phyloP scores from a whole-genome alignment of 2,797 vertebrate species.

The Phrynocephalus forsythii region DNA sequence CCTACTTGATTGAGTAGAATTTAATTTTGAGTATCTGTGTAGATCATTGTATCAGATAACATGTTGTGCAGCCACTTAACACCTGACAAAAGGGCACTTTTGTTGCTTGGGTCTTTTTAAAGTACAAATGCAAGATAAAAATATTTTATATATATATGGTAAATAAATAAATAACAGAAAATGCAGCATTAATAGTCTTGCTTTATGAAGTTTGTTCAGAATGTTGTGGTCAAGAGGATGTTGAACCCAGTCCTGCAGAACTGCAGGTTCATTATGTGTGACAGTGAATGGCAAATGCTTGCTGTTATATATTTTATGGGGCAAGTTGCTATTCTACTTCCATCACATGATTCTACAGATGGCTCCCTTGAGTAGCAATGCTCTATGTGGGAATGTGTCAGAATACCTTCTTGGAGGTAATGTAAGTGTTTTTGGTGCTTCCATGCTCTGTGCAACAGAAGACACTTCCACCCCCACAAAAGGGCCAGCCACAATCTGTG shows the following conservation, averaged over 20 bases:
- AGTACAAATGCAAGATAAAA: too few species aligned
- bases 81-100: not conserved
- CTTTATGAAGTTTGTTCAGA: not conserved
- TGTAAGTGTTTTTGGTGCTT: not conserved
- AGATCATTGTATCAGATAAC: not conserved
- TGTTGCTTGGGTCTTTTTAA: not conserved
- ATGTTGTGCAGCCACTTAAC: not conserved
- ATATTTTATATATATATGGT: too few species aligned
- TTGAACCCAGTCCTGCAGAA: not conserved
- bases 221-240: not conserved
- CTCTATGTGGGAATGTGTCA: conserved; percentile 17
- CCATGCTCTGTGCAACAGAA: not conserved
- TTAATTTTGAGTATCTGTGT: not conserved
- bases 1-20: not conserved
- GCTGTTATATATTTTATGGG: not conserved
- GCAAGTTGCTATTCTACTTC: not conserved
- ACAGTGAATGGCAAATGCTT: not conserved
- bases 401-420: not conserved
- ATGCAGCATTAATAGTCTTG: not conserved
- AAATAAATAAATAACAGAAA: not conserved
- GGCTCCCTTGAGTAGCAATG: not conserved
- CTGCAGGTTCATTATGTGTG: not conserved
- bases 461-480: not conserved
- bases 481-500: not conserved
- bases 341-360: not conserved